These are phyloP conservation scores for Tanytarsus gracilentus DNA, from an alignment of 2,888 invertebrate species.

Conservation along the genomic window DNA sequence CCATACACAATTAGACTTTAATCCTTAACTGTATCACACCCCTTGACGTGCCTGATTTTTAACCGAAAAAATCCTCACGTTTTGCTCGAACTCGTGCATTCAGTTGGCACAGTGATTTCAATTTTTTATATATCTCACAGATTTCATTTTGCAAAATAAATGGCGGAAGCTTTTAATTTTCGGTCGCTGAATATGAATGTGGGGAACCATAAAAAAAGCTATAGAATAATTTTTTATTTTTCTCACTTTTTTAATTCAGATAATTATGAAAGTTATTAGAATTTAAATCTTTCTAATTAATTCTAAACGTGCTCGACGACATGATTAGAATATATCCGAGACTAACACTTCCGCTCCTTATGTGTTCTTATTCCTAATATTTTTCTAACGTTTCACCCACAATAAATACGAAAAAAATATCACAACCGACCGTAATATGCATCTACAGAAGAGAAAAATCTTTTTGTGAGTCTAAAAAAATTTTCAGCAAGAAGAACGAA, in stretches of 20 bases:
- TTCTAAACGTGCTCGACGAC: no score
- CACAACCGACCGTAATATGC: no score
- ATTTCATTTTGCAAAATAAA: constrained; percentile 4
- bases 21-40: no score
- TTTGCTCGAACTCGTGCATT: no score
- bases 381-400: not conserved
- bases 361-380: not conserved
- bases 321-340: no score
- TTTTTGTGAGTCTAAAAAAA: not conserved
- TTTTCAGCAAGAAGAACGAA: not conserved
- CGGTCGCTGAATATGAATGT: not conserved
- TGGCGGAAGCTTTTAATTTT: constrained; percentile 28
- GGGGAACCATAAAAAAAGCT: no score
- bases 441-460: not conserved
- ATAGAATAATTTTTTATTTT: no score
- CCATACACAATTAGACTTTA: no score
- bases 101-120: constrained; percentile 4
- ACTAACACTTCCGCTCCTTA: not conserved
- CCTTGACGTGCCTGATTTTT: not conserved
- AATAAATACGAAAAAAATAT: no score
- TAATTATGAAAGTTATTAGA: no score
- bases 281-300: no score
- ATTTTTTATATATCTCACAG: not conserved
- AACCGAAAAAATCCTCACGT: not conserved
- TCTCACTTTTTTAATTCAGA: no score